Evolutionary conservation across 2,113 vertebrate genomes (phyloP).

Genomic region (Semicossyphus pulcher): DNA sequence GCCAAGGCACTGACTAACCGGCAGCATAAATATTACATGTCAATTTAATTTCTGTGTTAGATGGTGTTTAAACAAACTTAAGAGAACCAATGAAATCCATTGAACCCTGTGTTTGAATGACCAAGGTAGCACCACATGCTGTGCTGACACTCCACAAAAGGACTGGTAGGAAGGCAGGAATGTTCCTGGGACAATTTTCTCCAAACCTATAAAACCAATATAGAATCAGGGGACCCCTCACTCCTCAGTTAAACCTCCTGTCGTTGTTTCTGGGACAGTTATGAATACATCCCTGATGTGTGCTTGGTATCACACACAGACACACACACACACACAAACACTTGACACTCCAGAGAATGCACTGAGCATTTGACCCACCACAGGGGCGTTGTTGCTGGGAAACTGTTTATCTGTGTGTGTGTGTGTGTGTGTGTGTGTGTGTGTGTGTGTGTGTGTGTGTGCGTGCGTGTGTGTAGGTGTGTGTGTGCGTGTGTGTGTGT

Average conservation of each 20-base stretch:
- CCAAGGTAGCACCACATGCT: conserved; percentile 15
- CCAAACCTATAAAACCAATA: conserved; percentile 45
- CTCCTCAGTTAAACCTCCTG: conserved; percentile 33
- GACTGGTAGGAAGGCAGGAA: conserved; percentile 30
- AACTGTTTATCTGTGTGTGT: conserved; percentile 40
- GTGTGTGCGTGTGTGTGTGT: background rate
- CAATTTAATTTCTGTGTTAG: background rate
- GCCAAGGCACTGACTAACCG: background rate
- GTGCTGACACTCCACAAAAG: conserved; percentile 52
- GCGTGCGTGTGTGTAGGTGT: no score
- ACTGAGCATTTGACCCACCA: conserved; percentile 26
- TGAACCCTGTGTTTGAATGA: conserved; percentile 9
- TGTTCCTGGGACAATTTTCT: conserved; percentile 14
- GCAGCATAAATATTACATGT: background rate
- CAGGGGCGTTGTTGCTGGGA: conserved; percentile 34
- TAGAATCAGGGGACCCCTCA: conserved; percentile 30
- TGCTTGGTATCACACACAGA: background rate
- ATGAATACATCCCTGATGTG: conserved; percentile 7
- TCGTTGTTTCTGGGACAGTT: conserved; percentile 29
- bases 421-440: no score
- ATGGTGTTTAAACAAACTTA: background rate
- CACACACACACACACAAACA: conserved; percentile 29
- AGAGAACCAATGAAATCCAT: conserved; percentile 29
- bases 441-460: background rate
- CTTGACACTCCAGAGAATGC: conserved; percentile 23